A percentile compares a stretch with the other conserved stretches of the same genome.
Evolutionary conservation across 2,888 invertebrate genomes (phyloP).

Genomic region (Tetranychus truncatus): DNA sequence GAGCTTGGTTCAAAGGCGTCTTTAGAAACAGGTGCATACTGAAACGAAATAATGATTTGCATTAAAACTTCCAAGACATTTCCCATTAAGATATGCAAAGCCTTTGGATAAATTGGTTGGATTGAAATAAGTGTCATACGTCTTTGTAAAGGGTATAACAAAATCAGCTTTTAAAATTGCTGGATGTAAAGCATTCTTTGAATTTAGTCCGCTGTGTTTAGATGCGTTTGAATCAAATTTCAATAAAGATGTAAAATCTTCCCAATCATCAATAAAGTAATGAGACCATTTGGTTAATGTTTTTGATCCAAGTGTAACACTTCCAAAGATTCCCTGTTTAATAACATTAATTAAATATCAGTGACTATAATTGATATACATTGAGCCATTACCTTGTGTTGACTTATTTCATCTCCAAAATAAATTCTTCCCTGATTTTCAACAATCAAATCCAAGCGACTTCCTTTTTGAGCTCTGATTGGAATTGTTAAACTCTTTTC

Average conservation of each 20-base stretch:
- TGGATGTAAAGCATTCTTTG: not conserved
- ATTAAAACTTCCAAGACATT: not conserved
- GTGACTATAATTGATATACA: not conserved
- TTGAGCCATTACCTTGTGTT: slow-evolving; percentile 1
- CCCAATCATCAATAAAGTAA: not conserved
- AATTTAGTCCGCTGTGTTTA: not conserved
- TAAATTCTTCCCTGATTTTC: slow-evolving; percentile 32
- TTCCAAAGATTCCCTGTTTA: slow-evolving; percentile 29
- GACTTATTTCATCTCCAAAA: slow-evolving; percentile 25
- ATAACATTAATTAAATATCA: not conserved
- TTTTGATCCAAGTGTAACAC: slow-evolving; percentile 10
- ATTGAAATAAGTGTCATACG: slow-evolving; percentile 3
- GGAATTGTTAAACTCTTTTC: slow-evolving; percentile 13
- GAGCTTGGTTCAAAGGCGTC: too few relatives aligned
- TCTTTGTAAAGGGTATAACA: not conserved
- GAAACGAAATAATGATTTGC: too few relatives aligned
- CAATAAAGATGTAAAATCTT: not conserved
- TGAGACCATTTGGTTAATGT: not conserved
- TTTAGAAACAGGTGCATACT: too few relatives aligned
- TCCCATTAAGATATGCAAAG: not conserved
- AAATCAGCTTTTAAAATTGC: not conserved
- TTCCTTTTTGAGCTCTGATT: slow-evolving; percentile 10
- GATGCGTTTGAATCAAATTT: not conserved
- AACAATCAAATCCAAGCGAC: slow-evolving; percentile 29
- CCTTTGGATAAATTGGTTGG: not conserved